Base-by-base conservation (phyloP, 2,888 invertebrate species). In the Tachystola acroxantha region DNA sequence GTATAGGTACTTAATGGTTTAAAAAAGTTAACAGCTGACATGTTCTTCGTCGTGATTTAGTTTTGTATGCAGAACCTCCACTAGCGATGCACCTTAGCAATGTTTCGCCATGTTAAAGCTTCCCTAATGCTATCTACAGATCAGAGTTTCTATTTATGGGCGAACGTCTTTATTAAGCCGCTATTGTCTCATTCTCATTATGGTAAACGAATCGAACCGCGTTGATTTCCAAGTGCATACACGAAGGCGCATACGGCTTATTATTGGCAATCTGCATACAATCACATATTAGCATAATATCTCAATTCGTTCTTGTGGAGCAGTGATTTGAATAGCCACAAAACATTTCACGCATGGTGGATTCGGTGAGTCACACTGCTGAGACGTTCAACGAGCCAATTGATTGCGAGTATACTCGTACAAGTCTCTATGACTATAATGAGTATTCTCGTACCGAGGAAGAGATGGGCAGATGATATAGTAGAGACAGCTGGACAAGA, bases 281-380 rank as follows among this genome's bases (percentile, higher is more conserved):
- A 86, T 86, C 75, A 75, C 45, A 57, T 53, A 85, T 86, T 86
- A 73, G 72, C 85, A 86, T 86, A 84, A 86, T 86, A 85, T 77
- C 85, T 86, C 85, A 85, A 86, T 86, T 76, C 74, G 67, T 74
- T 79, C 73, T 73, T 67, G 53, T 64, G 57, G 51, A 52, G 61
- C 53, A 56, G 64, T 65, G 71, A 71, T 77, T 74, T 69, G 62
- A 68, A 70, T 66, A 60, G 57, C 48, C 55, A 42, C 37, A 46
- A 48, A 57, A 55, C 58, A 66, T 67, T 67, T 65, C 58, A 70
- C 65, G 67, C 64, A 52, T 60, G 52, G 57, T 42, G 42, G 46
- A 48, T 47, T 51, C 44, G 42, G 43, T 10, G 32, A 40, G 32
- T 47, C 40, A 43, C 42, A 25, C 22, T 32, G 36, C 10, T 6